Base-by-base conservation (phyloP, 1,140 invertebrate species). In the Kradibia gibbosae region DNA sequence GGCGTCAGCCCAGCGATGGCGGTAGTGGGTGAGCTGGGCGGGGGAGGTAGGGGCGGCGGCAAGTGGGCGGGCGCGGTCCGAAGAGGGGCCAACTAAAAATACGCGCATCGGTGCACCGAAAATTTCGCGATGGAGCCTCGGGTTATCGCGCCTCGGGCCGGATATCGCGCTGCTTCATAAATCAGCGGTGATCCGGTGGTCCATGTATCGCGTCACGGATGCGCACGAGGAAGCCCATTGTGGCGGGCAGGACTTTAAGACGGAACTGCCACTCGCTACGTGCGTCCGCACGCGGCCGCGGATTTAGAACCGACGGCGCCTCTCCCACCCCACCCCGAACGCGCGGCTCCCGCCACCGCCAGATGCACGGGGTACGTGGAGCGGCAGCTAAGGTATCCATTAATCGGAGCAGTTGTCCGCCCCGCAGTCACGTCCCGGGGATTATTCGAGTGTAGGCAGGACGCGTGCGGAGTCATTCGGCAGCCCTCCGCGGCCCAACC, bases 401-500 rank as follows among this genome's bases (percentile, higher is more conserved):
- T 78, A 65, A 20, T 78, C 22, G 42, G 42, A 71, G 60, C 34
- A 34, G 62, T 28, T 70, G 48, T 55, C 28, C 22, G 25, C 36
- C 34, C 2, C 39, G 75, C 17, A 71, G 36, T 71, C 77, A 79
- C 77, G 77, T 79, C 72, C 72, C 5, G 50, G 77, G 67, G 77
- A 79, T 79, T 79, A 79, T 53, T 60, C 25, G n/a, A 0, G 3
- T 15, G 22, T 5, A 10, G 25, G n/a, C 8, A 3, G 55, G 3
- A 31, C 10, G 55, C n/a, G 31, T 13, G 25, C 3, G 0, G 25
- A 60, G 55, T 28, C 55, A 60, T 31, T 60, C 8, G 2, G 22
- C 10, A 13, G 25, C 25, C 17, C 1, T 10, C 31, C 25, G 1
- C 13, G 5, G n/a, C n/a, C n/a, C n/a, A n/a, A n/a, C n/a, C n/a